These are phyloP conservation scores for Halocynthia roretzi DNA, from an alignment of 23 tunicate species.

Conservation along the genomic window DNA sequence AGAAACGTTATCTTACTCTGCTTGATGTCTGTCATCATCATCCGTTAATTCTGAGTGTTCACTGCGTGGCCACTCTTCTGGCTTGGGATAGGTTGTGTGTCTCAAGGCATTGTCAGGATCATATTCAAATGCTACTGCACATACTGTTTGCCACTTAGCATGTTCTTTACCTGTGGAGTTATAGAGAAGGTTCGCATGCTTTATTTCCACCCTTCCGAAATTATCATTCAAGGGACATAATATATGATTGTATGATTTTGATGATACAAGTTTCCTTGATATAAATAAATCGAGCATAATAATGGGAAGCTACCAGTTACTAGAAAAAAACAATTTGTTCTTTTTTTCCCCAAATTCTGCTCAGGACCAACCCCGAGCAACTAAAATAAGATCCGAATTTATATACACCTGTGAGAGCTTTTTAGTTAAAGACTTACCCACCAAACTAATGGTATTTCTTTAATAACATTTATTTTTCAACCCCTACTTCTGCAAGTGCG, in stretches of 20 bases:
- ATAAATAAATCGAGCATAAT: too few relatives aligned
- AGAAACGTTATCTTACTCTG: conserved; percentile 42
- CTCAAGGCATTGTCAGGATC: conserved; percentile 98
- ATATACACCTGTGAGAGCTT: too few relatives aligned
- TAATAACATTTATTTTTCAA: too few relatives aligned
- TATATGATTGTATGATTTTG: neutral
- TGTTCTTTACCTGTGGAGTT: conserved; percentile 73
- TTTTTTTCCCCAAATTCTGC: too few relatives aligned
- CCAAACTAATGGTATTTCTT: too few relatives aligned
- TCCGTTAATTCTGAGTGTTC: conserved; percentile 82
- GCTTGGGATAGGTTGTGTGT: conserved; percentile 98
- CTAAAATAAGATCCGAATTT: too few relatives aligned
- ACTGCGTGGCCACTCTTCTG: conserved; percentile 99
- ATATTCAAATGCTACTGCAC: conserved; percentile 94
- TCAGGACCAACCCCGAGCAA: too few relatives aligned
- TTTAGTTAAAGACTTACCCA: too few relatives aligned
- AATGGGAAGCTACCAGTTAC: too few relatives aligned
- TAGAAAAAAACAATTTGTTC: too few relatives aligned
- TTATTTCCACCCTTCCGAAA: neutral
- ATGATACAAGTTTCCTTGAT: neutral
- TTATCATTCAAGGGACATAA: neutral
- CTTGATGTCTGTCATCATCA: conserved; percentile 87
- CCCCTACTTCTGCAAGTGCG: too few relatives aligned
- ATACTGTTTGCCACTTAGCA: conserved; percentile 97
- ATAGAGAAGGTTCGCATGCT: neutral